A percentile compares a stretch with the other conserved stretches of the same genome.
Evolutionary conservation across 2,888 invertebrate species (phyloP).

Genomic region (Subacronicta megacephala): DNA sequence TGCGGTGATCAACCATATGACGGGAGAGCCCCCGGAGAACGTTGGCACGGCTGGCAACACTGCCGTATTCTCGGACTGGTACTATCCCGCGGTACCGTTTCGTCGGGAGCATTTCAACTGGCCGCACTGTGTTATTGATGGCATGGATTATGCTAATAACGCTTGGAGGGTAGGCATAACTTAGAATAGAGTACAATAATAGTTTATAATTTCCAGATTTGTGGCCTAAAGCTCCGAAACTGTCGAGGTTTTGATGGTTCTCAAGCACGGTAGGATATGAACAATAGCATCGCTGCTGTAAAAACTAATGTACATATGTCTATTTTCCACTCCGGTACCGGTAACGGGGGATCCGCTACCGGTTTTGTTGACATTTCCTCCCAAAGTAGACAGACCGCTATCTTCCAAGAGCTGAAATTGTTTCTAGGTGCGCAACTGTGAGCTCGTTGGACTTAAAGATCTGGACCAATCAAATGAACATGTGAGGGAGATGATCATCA

Average conservation of each 20-base stretch:
- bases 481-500: conserved; percentile 91
- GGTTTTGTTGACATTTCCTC: too few relatives aligned
- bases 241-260: too few relatives aligned
- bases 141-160: conserved; percentile 91
- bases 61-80: conserved; percentile 84
- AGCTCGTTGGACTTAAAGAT: conserved; percentile 94
- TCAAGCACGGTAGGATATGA: too few relatives aligned
- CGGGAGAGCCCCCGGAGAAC: conserved; percentile 83
- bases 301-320: too few relatives aligned
- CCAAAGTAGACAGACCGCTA: too few relatives aligned
- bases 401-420: neutral
- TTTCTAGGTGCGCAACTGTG: conserved; percentile 92
- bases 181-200: too few relatives aligned
- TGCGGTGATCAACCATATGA: conserved; percentile 96
- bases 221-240: too few relatives aligned
- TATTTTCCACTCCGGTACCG: too few relatives aligned
- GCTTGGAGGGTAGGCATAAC: conserved; percentile 84
- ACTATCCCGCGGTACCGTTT: conserved; percentile 92
- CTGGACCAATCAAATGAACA: conserved; percentile 92
- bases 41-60: conserved; percentile 91
- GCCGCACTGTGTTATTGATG: conserved; percentile 90
- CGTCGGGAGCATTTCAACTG: conserved; percentile 91
- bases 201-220: too few relatives aligned
- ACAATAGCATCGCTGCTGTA: too few relatives aligned
- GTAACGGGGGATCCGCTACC: too few relatives aligned